A percentile compares a stretch with the other conserved stretches of the same genome.
phyloP scores from a whole-genome alignment of 92 coral and sea anemone genomes.

The Actinostola sp. region DNA sequence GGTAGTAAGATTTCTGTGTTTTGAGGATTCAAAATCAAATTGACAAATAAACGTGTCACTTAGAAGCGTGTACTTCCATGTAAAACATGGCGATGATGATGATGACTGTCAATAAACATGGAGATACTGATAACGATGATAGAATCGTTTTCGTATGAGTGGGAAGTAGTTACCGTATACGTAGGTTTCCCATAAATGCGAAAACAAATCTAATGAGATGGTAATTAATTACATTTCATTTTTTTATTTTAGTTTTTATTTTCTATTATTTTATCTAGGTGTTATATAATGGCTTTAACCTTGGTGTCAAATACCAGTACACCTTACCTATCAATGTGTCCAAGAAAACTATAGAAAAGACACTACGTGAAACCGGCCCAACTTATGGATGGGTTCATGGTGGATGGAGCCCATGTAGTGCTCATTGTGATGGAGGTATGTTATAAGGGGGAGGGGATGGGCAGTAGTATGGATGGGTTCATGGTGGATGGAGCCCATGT shows the following conservation, averaged over 20 bases:
- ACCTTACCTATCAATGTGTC: conserved; percentile 66
- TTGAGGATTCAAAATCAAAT: too few species aligned
- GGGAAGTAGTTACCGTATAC: too few species aligned
- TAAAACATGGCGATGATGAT: too few species aligned
- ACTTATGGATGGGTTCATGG: conserved; percentile 94
- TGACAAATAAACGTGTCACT: too few species aligned
- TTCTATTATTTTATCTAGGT: conserved; percentile 48
- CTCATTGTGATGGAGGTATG: conserved; percentile 83
- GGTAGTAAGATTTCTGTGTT: too few species aligned
- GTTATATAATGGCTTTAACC: conserved; percentile 86
- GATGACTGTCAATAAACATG: too few species aligned
- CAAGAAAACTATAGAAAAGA: conserved; percentile 30
- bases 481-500: conserved; percentile 63
- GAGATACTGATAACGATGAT: too few species aligned
- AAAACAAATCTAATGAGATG: too few species aligned
- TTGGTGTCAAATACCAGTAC: conserved; percentile 92
- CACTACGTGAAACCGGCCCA: conserved; percentile 33
- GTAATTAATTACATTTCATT: not conserved
- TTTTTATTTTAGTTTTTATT: not conserved
- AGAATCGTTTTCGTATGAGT: too few species aligned
- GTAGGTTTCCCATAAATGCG: too few species aligned
- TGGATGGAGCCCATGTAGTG: conserved; percentile 86
- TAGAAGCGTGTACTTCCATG: too few species aligned
- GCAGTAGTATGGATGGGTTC: not conserved
- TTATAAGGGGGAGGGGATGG: too few species aligned